Base-by-base conservation (phyloP, 2,888 invertebrate species). In the Chironomus riparius region DNA sequence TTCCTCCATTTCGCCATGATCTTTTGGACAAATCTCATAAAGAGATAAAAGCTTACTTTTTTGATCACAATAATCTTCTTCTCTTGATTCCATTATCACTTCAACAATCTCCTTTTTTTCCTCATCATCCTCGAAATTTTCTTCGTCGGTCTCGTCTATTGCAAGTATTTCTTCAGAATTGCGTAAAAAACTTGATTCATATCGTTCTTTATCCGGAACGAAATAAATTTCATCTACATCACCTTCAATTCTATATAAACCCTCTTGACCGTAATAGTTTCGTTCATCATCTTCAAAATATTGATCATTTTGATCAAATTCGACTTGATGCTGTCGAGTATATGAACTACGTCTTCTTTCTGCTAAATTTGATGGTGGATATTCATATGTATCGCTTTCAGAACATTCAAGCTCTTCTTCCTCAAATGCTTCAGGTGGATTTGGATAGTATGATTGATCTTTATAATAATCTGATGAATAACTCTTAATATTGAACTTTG, bases 211-310 rank as follows among this genome's bases (percentile, higher is more conserved):
- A 61, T 76, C 77, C n/a, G 79, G 79, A 78, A 79, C 78, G 7
- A 79, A 77, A 74, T 77, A 79, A 62, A 79, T 79, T 77, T 79
- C 79, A 71, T 79, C 79, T 2, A 79, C 76, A 61, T 78, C 79
- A 69, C 74, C 22, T 68, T 78, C 47, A 38, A 21, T 22, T 61
- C 56, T 10, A 15, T 62, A 24, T 47, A 70, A 28, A 28, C 28
- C 24, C 61, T 77, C 68, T 24, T 50, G 28, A 18, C 47, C 10
- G 22, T 56, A 24, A 65, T 48, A 47, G n/a, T 62, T 10, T 2
- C 50, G 24, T 2, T 38, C 38, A 47, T 47, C 47, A 47, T 74
- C 74, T 6, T 68, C 48, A 68, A 47, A 74, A 68, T 74, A 74
- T 47, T 74, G 68, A 48, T 74, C 74, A 22, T 74, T 68, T 12